Evolutionary conservation across 2,113 vertebrate species (phyloP).

Genomic region (Ciconia boyciana): DNA sequence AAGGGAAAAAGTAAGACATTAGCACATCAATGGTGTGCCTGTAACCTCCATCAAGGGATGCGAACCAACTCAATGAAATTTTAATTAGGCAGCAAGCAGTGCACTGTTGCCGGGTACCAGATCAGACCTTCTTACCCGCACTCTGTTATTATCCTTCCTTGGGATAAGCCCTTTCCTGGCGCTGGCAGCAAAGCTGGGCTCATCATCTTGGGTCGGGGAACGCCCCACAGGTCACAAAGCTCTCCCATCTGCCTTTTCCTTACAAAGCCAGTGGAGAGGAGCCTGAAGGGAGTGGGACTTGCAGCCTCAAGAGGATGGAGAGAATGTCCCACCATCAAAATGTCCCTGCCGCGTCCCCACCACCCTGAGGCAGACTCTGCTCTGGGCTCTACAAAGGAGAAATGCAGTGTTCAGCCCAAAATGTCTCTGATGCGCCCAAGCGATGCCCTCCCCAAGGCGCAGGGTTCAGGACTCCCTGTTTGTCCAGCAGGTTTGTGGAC

Average conservation of each 20-base stretch:
- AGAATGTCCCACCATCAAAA: neutral
- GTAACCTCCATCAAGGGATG: slow-evolving; percentile 64
- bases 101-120: slow-evolving; percentile 65
- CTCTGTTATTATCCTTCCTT: neutral
- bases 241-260: neutral
- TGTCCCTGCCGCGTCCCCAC: neutral
- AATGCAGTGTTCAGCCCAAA: neutral
- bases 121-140: neutral
- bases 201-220: neutral
- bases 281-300: neutral
- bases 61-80: slow-evolving; percentile 79
- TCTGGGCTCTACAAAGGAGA: neutral
- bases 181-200: neutral
- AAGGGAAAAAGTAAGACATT: slow-evolving; percentile 57
- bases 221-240: neutral
- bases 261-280: neutral
- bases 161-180: neutral
- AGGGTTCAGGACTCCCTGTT: neutral
- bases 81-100: slow-evolving; percentile 76
- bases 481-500: neutral
- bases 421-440: accelerated
- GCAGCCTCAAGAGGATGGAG: neutral
- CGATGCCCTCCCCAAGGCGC: neutral
- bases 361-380: neutral
- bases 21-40: slow-evolving; percentile 72